Evolutionary conservation across 2,888 invertebrate genomes (phyloP).

Genomic region (Lasioglossum oenotherae): DNA sequence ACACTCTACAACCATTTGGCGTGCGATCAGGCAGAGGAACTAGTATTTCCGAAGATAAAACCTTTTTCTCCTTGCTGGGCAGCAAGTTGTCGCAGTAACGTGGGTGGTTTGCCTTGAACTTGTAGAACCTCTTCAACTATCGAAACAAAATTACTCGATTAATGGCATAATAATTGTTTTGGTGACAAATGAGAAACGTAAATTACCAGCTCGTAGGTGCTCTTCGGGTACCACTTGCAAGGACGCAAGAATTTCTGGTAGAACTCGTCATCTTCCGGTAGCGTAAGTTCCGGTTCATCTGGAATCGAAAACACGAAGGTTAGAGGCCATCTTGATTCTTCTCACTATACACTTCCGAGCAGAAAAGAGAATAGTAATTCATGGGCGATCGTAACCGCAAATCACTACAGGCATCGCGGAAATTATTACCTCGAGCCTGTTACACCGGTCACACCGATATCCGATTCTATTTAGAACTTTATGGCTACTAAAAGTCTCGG

Average conservation of each 20-base stretch:
- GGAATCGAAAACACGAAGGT: slow-evolving; percentile 67
- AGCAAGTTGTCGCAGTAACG: slow-evolving; percentile 87
- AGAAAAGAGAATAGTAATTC: not conserved
- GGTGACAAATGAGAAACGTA: not conserved
- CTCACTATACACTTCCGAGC: not conserved
- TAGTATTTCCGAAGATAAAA: slow-evolving; percentile 88
- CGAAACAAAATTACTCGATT: not conserved
- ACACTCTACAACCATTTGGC: slow-evolving; percentile 88
- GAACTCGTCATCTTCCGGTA: slow-evolving; percentile 90
- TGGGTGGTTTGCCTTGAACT: slow-evolving; percentile 88
- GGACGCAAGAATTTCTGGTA: slow-evolving; percentile 93
- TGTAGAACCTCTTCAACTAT: slow-evolving; percentile 90
- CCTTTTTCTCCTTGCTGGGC: slow-evolving; percentile 87
- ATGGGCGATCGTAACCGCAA: not conserved
- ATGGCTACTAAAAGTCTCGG: not conserved
- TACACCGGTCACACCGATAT: not conserved
- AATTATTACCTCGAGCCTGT: not conserved
- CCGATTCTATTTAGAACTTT: not conserved
- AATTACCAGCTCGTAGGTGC: slow-evolving; percentile 90
- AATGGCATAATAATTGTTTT: not conserved
- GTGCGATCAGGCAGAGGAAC: slow-evolving; percentile 89
- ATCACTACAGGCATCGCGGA: not conserved
- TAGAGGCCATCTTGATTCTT: not conserved
- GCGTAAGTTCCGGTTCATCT: slow-evolving; percentile 88
- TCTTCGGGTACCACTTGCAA: slow-evolving; percentile 93